phyloP scores from a whole-genome alignment of 2,113 vertebrate species.

The Pantherophis guttatus region DNA sequence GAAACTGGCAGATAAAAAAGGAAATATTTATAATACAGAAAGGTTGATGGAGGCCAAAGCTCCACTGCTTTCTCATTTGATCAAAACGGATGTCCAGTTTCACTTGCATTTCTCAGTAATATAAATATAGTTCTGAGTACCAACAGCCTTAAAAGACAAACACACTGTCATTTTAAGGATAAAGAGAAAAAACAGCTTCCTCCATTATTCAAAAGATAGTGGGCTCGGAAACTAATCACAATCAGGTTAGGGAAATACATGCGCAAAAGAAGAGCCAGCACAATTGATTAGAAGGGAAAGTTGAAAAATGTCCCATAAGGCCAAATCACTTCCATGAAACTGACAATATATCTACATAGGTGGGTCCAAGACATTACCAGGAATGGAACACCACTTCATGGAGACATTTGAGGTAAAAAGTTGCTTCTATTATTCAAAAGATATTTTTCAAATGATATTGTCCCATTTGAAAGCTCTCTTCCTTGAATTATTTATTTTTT shows the following conservation, averaged over 20 bases:
- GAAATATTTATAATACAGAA: not conserved
- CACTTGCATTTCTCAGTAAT: not conserved
- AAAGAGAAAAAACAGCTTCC: not conserved
- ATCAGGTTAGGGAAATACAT: not conserved
- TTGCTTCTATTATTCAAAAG: not conserved
- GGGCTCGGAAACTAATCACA: not conserved
- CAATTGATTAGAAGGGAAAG: not conserved
- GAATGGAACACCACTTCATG: not conserved
- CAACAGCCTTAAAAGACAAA: not conserved
- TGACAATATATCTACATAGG: not conserved
- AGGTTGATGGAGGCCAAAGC: not conserved
- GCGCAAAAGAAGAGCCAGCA: not conserved
- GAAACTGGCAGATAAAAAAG: not conserved
- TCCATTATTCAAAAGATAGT: conserved; percentile 3
- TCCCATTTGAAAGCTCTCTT: not conserved
- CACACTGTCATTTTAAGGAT: not conserved
- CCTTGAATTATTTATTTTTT: conserved; percentile 18
- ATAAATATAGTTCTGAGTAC: not conserved
- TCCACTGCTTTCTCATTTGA: not conserved
- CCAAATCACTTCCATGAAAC: not conserved
- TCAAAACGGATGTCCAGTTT: not conserved
- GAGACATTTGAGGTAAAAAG: not conserved
- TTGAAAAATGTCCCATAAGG: not conserved
- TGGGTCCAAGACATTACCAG: not conserved
- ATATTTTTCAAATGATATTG: conserved; percentile 6